Evolutionary conservation across 2,113 vertebrate species (phyloP), one percentile per base, ranked within the genome.

Genomic region (Beaufortia kweichowensis): DNA sequence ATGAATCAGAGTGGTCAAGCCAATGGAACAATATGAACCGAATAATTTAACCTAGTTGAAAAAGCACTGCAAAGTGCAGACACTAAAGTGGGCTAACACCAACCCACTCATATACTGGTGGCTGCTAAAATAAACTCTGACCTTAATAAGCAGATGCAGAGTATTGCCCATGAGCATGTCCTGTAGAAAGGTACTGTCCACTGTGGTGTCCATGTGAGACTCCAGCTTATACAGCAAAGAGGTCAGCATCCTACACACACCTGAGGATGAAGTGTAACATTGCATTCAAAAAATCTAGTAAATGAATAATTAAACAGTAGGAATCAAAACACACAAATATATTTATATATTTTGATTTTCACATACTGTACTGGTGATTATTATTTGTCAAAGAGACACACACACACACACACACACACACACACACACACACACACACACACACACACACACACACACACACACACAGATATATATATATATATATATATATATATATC

Each of bases 181-280:
- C 81, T 91, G 87, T 55, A 92, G 88, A 81, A 92, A 92, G 61
- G 80, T 83, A 82, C 88, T 90, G 83, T 92, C 89, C 77, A 90
- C 90, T 74, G 90, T 84, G 68, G 80, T 84, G 81, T 90, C 86
- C 14, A 80, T 75, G 7, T 83, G 84, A 76, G 65, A 67, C 77
- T 88, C 82, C 21, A 86, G 71, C 39, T 83, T 84, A 66, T 82
- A 87, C 80, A 90, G 89, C 76, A 83, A 76, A 71, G 79, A 78
- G n/a, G 75, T 81, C 0, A 84, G 64, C 65, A 85, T 76, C 24
- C 69, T 60, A 68, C 82, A 88, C n/a, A 85, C 79, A 1, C 83
- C 87, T 87, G 67, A 9, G 31, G 26, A 56, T 62, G 29, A 28
- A 26, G 48, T 21, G 48, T n/a, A 21, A 53, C 6, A 21, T 21